Conservation (phyloP, 2,113 vertebrate genomes). For the Crotalus viridis region DNA sequence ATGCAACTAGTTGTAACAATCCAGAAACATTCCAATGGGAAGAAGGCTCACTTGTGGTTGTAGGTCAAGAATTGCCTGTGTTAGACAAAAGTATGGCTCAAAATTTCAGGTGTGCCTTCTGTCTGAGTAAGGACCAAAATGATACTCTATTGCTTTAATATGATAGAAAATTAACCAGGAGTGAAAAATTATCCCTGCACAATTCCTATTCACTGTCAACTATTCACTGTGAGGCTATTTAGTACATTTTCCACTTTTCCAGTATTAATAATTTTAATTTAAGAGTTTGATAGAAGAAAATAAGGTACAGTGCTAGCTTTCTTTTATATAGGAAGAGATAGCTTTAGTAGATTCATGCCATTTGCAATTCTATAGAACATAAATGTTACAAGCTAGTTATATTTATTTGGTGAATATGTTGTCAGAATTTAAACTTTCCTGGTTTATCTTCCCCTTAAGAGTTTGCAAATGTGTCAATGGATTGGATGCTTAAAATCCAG, state of each 20-base stretch:
- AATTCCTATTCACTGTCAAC: conserved; percentile 23
- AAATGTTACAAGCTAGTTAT: neutral
- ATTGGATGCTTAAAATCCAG: neutral
- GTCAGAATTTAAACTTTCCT: neutral
- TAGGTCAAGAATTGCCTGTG: neutral
- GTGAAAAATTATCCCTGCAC: neutral
- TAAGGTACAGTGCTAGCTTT: neutral
- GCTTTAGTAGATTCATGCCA: neutral
- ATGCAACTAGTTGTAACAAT: neutral
- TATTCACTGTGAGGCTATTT: neutral
- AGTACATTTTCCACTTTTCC: neutral
- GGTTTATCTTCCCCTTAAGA: neutral
- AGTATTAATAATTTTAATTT: neutral
- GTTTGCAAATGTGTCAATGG: neutral
- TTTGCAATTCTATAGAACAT: neutral
- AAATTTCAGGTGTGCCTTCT: conserved; percentile 10
- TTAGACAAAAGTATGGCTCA: neutral
- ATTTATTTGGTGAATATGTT: conserved; percentile 15
- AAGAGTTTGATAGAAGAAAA: neutral
- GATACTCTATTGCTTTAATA: neutral
- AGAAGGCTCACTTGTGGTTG: neutral
- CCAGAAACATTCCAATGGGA: neutral
- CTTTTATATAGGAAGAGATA: neutral
- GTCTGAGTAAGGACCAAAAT: conserved; percentile 18
- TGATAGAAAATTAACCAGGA: neutral